Evolutionary conservation across 2,113 vertebrate genomes (phyloP), one percentile per base, ranked within the genome.

Genomic region (Pundamilia nyererei): DNA sequence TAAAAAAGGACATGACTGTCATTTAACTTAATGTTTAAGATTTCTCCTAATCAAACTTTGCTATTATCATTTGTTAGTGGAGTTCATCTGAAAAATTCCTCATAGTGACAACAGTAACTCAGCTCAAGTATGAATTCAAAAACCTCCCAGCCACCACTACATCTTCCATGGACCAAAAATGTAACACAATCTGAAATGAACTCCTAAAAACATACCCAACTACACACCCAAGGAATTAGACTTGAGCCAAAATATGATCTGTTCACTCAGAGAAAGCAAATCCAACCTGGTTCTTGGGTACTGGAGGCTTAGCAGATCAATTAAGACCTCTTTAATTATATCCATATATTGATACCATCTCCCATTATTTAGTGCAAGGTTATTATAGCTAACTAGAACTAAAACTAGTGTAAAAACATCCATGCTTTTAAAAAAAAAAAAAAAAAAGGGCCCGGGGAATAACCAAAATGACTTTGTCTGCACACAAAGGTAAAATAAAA

Each of bases 361-460:
- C 65, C 14, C 65, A 72, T 15, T 72, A 26, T 42, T 70, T 24
- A 42, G 65, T 72, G 3, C 13, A 35, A 65, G 31, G 31, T 65
- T n/a, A n/a, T n/a, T 35, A 70, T 24, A 70, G 65, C 21, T 9
- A 24, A 42, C 7, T 70, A 70, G 35, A 42, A 70, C n/a, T 9
- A 70, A 40, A 33, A 31, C 31, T 65, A 35, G 17, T 65, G 10
- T 38, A 65, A 65, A 38, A 65, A 65, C 10, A 65, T n/a, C 31
- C 31, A 35, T 35, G 17, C 58, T 33, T 62, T 60, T 2, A 3
- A 19, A 21, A 11, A 19, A 21, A 11, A 5, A 2, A 0, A 29
- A 24, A 55, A 55, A 15, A 6, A 3, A 1, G 26, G 14, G 5
- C 1, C 0, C 1, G 1, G 17, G 3, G 19, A 65, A 12, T 38